These are phyloP conservation scores for Parus major DNA, from an alignment of 2,113 vertebrate species.

Conservation along the genomic window DNA sequence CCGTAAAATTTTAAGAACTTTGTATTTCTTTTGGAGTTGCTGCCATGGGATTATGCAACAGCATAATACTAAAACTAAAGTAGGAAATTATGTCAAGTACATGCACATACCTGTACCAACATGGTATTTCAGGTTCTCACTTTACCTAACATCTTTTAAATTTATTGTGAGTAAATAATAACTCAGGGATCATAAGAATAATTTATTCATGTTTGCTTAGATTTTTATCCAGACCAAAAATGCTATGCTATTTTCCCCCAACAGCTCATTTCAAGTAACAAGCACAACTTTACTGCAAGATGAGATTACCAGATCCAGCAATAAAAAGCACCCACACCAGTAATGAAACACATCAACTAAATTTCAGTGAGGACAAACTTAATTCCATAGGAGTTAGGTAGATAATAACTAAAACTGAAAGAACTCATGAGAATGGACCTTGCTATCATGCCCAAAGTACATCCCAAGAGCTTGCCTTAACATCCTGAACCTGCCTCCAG, in stretches of 20 bases:
- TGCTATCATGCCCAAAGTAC: not conserved
- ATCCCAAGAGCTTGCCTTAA: not conserved
- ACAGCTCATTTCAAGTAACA: not conserved
- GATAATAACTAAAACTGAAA: not conserved
- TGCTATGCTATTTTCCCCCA: not conserved
- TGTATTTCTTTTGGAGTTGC: not conserved
- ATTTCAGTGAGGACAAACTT: not conserved
- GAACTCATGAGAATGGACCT: not conserved
- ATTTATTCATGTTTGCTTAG: not conserved
- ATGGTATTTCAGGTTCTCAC: not conserved
- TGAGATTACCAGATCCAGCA: not conserved
- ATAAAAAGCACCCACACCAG: not conserved
- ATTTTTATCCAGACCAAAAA: not conserved
- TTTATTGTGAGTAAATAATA: not conserved
- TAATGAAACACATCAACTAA: not conserved
- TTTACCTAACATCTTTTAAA: not conserved
- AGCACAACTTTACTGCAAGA: not conserved
- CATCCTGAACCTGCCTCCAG: not conserved
- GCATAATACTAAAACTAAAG: not conserved
- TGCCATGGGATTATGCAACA: not conserved
- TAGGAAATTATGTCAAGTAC: not conserved
- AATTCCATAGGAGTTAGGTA: not conserved
- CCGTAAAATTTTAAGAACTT: not conserved
- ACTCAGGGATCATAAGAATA: not conserved
- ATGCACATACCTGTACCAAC: not conserved